Evolutionary conservation across 2,113 vertebrate species (phyloP).

Genomic region (Jacana jacana): DNA sequence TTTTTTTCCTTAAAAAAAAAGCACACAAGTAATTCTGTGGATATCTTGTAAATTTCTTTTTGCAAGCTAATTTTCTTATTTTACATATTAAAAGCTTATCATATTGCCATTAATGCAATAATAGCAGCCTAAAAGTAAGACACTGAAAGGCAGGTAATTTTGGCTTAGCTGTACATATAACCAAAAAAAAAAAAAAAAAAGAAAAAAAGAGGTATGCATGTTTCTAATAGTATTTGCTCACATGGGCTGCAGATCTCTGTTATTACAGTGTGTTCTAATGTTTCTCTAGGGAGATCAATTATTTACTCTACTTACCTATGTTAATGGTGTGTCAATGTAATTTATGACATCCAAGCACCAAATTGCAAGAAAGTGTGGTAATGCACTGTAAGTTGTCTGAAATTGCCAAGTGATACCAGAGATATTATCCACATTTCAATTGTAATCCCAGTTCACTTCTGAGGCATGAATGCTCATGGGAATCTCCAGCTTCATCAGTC

Average conservation of each 20-base stretch:
- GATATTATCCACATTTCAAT: neutral
- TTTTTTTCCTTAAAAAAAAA: neutral
- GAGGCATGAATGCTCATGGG: neutral
- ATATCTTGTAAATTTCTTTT: neutral
- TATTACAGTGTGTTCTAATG: constrained; percentile 15
- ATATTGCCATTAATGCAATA: neutral
- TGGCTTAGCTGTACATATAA: neutral
- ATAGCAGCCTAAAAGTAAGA: neutral
- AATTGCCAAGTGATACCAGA: neutral
- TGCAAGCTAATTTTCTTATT: neutral
- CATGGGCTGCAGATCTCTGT: neutral
- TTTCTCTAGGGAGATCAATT: constrained; percentile 52
- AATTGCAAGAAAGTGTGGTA: constrained; percentile 50
- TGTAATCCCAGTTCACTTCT: neutral
- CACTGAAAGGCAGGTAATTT: neutral
- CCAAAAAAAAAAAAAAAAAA: neutral
- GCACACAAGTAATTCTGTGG: neutral
- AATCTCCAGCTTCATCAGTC: neutral
- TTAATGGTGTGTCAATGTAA: constrained; percentile 55
- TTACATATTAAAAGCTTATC: neutral
- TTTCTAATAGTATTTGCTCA: neutral
- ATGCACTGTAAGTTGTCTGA: constrained; percentile 46
- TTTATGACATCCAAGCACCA: constrained; percentile 43
- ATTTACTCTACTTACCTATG: constrained; percentile 61
- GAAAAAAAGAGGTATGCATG: neutral